Base-by-base conservation (phyloP, 2,888 invertebrate genomes). In the Dascillus cervinus region DNA sequence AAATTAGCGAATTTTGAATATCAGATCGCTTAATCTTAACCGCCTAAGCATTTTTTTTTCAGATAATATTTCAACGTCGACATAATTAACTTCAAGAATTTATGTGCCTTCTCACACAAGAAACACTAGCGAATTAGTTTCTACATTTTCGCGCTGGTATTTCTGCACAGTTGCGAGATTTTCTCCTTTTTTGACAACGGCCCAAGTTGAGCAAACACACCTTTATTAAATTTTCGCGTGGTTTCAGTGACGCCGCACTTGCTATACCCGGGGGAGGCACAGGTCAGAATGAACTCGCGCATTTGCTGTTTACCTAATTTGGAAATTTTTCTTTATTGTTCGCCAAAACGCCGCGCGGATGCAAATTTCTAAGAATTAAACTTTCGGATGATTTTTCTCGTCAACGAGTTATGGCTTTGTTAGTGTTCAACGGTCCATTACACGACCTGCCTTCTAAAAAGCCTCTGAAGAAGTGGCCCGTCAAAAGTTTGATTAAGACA, bases 401-500 rank as follows among this genome's bases (percentile, higher is more conserved):
- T 39, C 41, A 39, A 26, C 33, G 33, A 49, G 44, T 44, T 49
- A 47, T 48, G 38, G 45, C 47, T 47, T 44, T 45, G 46, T 48
- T 44, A 43, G 44, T 45, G 49, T 44, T 47, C 47, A 47, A 45
- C 45, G 47, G 49, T 41, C 47, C 47, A 49, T 48, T 48, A 48
- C 46, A 40, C 44, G 46, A 47, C 37, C 39, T 42, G 45, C 38
- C 41, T 40, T 32, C 43, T 45, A 41, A 45, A 47, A 45, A 45
- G 44, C 41, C 33, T 29, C 36, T 32, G 36, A 43, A 40, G 39
- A 43, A 44, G 43, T 43, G 39, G 34, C 42, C 43, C 45, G 46
- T 48, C 46, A 43, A 47, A 49, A 49, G 44, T 51, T 51, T 49
- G 51, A 49, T 49, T 49, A 47, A 51, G 47, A 50, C 47, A 50